Base-by-base conservation (phyloP, 2,888 invertebrate genomes). In the Ypsolopha scabrella region DNA sequence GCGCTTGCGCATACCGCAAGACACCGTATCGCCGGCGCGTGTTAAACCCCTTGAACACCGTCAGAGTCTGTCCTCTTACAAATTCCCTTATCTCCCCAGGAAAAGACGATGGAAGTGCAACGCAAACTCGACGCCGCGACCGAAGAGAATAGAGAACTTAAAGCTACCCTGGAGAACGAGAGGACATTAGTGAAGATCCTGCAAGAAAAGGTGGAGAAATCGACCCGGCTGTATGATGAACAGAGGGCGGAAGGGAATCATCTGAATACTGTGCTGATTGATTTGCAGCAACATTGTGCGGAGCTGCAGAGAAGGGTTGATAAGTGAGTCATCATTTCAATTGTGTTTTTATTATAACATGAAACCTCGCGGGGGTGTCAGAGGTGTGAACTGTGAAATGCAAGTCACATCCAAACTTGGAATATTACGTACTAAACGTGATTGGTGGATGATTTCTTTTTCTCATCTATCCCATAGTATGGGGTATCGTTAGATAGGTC, bases 101-200 rank as follows among this genome's bases (percentile, higher is more conserved):
- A 80, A 6, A 74, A 70, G 60, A 72, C 70, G 3, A 77, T 77
- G 74, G 78, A 76, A 13, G 62, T 78, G 43, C 77, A 82, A 69
- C 76, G 63, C 50, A 87, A 83, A 55, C 73, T 88, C 53, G 83
- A 85, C 63, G 80, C 76, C 50, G 65, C 85, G 50, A 82, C 72
- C 41, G 87, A 85, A 53, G 83, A 88, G 61, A 86, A 87, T 59
- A 74, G 72, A 54, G 87, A 86, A 54, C 62, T 90, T 49, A 63
- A 68, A 8, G 74, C 86, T 47, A 81, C 87, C 0, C 65, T 89
- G 13, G 89, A 90, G 55, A 87, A 85, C 33, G 90, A 90, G 63
- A 75, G 89, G 53, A 80, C 83, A 34, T 67, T 88, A 13, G 89
- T 88, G 59, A 72, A 67, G 60, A 83, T 87, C 2, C 62, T 89